Evolutionary conservation across 2,797 vertebrate genomes (phyloP).

Genomic region (Molossus molossus): DNA sequence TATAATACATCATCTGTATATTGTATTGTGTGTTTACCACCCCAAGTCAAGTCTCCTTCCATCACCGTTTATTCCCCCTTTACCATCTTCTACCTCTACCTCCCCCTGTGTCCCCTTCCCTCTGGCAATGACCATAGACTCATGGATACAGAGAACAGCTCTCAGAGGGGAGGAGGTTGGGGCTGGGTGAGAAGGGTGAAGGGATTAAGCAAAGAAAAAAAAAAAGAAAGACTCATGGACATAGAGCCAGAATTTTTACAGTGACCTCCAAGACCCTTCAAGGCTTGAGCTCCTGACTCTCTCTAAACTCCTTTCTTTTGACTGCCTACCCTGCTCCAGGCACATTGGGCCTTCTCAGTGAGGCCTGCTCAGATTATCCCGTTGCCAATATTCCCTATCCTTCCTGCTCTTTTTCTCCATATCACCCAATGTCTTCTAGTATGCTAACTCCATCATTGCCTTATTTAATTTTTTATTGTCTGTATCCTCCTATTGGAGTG

Average conservation of each 20-base stretch:
- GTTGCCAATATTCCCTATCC: no score
- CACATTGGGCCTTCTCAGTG: background rate
- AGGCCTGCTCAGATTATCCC: background rate
- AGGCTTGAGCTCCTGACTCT: background rate
- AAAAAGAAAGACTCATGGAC: background rate
- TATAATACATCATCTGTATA: background rate
- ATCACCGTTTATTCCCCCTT: background rate
- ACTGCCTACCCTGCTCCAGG: background rate
- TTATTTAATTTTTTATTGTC: background rate
- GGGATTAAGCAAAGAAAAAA: background rate
- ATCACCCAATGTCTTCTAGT: background rate
- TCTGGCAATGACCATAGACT: background rate
- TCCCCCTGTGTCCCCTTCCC: background rate
- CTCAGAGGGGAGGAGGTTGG: background rate
- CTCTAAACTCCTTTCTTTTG: background rate
- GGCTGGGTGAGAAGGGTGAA: background rate
- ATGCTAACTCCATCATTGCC: background rate
- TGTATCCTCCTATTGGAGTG: constrained; percentile 29
- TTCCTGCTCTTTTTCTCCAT: background rate
- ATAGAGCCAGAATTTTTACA: background rate
- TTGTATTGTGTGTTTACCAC: background rate
- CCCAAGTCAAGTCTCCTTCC: background rate
- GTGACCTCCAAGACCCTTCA: background rate
- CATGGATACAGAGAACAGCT: background rate
- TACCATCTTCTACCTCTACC: background rate